Base-by-base conservation (phyloP, 1,140 invertebrate genomes). In the Acromyrmex heyeri region DNA sequence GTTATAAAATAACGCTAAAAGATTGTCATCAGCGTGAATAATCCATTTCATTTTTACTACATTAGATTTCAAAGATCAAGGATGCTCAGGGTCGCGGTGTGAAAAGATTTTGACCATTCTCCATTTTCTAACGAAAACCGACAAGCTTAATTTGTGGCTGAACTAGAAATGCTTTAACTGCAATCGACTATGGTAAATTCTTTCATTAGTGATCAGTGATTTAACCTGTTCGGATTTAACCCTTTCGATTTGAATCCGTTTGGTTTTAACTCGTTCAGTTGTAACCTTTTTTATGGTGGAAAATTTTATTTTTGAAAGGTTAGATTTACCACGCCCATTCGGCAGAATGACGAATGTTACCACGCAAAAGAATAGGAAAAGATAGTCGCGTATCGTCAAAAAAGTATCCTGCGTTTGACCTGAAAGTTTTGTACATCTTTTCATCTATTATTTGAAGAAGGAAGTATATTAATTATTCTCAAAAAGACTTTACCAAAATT, bases 171-270 rank as follows among this genome's bases (percentile, higher is more conserved):
- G 92, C 3, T 75, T 34, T 59, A 90, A 87, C 86, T 88, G 85
- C 87, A 92, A 91, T 88, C 75, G 89, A 73, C 65, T 57, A 77
- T 73, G 86, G 67, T 91, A 91, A 94, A 94, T 88, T 93, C 92
- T 92, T 94, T 95, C 94, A 95, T 95, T 94, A 92, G 94, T 95
- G 93, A 94, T 95, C 91, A 95, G 88, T 85, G 92, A 88, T 91
- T 91, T 90, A 44, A 44, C 38, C 8, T 8, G 8, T 44, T 91
- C 93, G 93, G 81, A 90, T 92, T 92, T 38, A 38, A 94, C 94
- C 92, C 93, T 93, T 91, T 95, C 91, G 73, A 14, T 91, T 92
- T 0, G 16, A 70, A 70, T 6, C 0, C 93, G 88, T 91, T 57
- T 94, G 91, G 72, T 34, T 91, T 92, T 91, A 86, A 93, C 91